Percentiles rank a stretch among this genome's conserved stretches.
These are phyloP conservation scores for Mus pahari DNA, from an alignment of 2,113 vertebrate genomes.

Conservation along the genomic window DNA sequence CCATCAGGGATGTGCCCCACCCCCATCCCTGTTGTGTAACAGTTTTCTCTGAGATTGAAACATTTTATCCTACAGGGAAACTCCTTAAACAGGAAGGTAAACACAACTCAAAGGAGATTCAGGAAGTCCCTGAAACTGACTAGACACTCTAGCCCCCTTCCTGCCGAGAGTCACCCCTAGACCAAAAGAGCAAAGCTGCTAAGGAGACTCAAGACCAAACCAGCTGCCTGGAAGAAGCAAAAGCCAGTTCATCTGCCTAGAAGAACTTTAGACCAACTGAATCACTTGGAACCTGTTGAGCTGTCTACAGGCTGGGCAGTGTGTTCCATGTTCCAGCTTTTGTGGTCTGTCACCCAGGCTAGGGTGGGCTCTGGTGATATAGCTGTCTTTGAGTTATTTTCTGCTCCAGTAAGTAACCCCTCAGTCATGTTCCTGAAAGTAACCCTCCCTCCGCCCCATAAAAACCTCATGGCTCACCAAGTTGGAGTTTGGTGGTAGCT, in stretches of 20 bases:
- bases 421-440: neutral
- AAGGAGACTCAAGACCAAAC: neutral
- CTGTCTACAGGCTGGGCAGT: neutral
- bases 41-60: neutral
- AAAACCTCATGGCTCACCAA: neutral
- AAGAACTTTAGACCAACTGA: neutral
- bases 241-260: neutral
- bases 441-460: neutral
- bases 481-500: neutral
- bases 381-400: neutral
- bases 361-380: neutral
- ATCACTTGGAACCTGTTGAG: neutral
- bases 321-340: neutral
- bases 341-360: neutral
- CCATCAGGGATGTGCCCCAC: neutral
- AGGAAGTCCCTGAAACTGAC: neutral
- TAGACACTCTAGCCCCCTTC: neutral
- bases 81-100: neutral
- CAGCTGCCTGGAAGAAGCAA: neutral
- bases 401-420: neutral
- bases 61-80: neutral
- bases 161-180: neutral
- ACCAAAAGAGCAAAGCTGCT: neutral
- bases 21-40: too few species aligned
- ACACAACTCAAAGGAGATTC: neutral